Base-by-base conservation (phyloP, 2,797 vertebrate genomes). In the Microctenopoma stevenorrisi region DNA sequence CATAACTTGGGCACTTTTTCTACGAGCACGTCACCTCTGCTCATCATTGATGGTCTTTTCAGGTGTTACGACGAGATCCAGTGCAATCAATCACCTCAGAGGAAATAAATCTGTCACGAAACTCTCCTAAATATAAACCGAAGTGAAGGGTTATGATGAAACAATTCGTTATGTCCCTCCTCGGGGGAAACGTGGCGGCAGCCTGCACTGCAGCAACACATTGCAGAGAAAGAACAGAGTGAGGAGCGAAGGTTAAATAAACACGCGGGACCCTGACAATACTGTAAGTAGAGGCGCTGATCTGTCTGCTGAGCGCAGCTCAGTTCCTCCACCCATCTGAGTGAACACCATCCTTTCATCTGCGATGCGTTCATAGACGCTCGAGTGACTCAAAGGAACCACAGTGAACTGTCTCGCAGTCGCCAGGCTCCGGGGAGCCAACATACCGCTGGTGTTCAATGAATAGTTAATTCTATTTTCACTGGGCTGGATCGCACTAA, bases 401-500 rank as follows among this genome's bases (percentile, higher is more conserved):
- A 38, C 68, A 72, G 65, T 61, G 54, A 72, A 80, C 84, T 44
- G 63, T 82, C 76, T 54, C 47, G 71, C 68, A 64, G 61, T 7
- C 8, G 33, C 42, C 25, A 10, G 43, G 51, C 69, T 71, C 70
- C 16, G 44, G 53, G 68, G 76, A 62, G 70, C 10, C 69, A 12
- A 54, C 55, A 18, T 16, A 43, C 33, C 3, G 4, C 61, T 18
- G 67, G 46, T 40, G 56, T 69, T 74, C 68, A 55, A 48, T 78
- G 76, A 79, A 85, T 44, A 76, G 48, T 80, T 79, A 66, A 85
- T 74, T 80, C 57, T 22, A 35, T 75, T 83, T 85, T 81, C 30
- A 55, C 72, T 64, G 7, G 13, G 70, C 59, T 61, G 54, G 33
- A 49, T 37, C 13, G 10, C 37, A 50, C 25, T 25, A 47, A 44